Evolutionary conservation across 2,113 vertebrate species (phyloP).

Genomic region (Puffinus mauretanicus): DNA sequence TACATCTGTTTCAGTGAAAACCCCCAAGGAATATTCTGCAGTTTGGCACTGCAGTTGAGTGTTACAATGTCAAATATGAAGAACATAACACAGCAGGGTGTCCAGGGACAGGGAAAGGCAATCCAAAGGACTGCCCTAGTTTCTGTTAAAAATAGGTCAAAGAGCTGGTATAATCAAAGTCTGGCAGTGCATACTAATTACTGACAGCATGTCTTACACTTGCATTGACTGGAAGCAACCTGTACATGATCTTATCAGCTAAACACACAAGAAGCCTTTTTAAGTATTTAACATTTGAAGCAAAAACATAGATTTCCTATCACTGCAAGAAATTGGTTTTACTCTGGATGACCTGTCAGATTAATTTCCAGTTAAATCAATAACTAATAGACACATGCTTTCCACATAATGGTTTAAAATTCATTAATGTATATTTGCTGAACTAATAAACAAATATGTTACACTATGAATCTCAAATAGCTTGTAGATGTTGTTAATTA

Average conservation of each 20-base stretch:
- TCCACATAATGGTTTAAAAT: neutral
- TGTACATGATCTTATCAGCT: neutral
- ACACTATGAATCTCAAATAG: neutral
- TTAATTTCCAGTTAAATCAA: constrained; percentile 22
- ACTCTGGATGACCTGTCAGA: neutral
- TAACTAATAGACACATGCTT: neutral
- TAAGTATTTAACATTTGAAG: neutral
- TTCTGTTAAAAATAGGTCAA: constrained; percentile 83
- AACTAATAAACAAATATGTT: neutral
- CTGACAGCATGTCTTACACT: constrained; percentile 42
- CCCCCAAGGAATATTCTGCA: constrained; percentile 43
- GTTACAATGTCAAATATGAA: constrained; percentile 69
- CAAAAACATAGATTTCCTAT: neutral
- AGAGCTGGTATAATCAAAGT: constrained; percentile 76
- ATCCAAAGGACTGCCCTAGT: constrained; percentile 76
- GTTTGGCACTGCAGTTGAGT: constrained; percentile 16
- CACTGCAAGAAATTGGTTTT: neutral
- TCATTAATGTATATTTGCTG: neutral
- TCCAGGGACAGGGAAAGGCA: constrained; percentile 71
- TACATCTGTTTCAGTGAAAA: constrained; percentile 51
- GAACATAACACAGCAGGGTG: constrained; percentile 65
- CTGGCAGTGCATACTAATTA: constrained; percentile 77
- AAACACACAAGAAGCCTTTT: neutral
- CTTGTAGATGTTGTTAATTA: neutral
- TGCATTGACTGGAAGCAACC: neutral